Base-by-base conservation (phyloP, 1,140 invertebrate genomes). In the Hermatobates lingyangjiaoensis region DNA sequence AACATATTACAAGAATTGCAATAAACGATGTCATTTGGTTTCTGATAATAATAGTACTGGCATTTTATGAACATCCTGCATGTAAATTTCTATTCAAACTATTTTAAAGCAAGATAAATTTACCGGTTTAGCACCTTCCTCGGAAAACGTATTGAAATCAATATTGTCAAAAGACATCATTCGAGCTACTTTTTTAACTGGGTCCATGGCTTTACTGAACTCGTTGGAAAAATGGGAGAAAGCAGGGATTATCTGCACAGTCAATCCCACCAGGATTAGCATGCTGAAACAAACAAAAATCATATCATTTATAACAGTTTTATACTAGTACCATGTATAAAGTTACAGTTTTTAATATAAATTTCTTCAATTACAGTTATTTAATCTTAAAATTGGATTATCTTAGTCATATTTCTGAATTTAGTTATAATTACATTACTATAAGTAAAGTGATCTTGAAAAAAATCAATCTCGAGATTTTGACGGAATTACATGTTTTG, bases 51-150 rank as follows among this genome's bases (percentile, higher is more conserved):
- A 34, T 10, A 34, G n/a, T 34, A 34, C n/a, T 10, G 7, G 7
- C n/a, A 34, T 34, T 34, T 34, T 34, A 10, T 34, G 30, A n/a
- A 34, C 30, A n/a, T 34, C 30, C 30, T 34, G 30, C 7, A n/a
- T 10, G 7, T 10, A 34, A 34, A 10, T 34, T 10, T 34, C n/a
- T 34, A 34, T 34, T 10, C 7, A 34, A 34, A 34, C 7, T 10
- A 34, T 10, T 10, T 10, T 10, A 34, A 34, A 34, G n/a, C 7
- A 34, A 34, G n/a, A 24, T 14, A 4, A 10, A 44, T 53, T 54
- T 58, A 61, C 61, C 2, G 68, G 67, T 58, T 58, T 63, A 0
- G 63, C 52, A 47, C 73, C 73, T 24, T 54, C 56, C 20, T 54
- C 49, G 28, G 62, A 65, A 53, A 63, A 63, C 27, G 63, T 60